These are phyloP conservation scores for Numida meleagris DNA, from an alignment of 2,113 vertebrate species.

Conservation along the genomic window DNA sequence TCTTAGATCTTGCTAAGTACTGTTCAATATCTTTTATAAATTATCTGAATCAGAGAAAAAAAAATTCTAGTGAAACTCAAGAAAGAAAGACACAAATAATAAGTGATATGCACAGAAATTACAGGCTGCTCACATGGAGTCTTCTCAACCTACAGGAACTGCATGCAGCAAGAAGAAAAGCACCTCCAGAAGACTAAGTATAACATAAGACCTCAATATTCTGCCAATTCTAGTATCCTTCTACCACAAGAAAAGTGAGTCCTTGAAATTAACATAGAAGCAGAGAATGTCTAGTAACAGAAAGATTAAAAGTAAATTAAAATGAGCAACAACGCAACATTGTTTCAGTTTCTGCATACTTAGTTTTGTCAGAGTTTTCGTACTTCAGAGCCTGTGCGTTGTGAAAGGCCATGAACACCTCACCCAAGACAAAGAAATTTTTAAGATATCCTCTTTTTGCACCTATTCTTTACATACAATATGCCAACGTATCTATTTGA, in stretches of 20 bases:
- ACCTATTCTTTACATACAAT: neutral
- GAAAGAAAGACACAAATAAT: neutral
- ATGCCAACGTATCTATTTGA: neutral
- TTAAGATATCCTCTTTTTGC: neutral
- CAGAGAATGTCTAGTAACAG: neutral
- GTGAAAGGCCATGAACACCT: neutral
- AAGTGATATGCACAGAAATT: neutral
- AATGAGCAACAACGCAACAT: neutral
- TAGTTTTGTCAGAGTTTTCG: neutral
- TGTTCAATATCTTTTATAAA: neutral
- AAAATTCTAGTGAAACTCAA: neutral
- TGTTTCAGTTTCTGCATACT: neutral
- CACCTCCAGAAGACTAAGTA: neutral
- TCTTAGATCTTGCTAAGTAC: neutral
- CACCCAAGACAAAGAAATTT: neutral
- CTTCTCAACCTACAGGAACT: neutral
- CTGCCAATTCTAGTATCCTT: neutral
- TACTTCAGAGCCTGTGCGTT: neutral
- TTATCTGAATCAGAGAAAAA: neutral
- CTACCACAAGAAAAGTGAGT: neutral
- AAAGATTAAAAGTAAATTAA: neutral
- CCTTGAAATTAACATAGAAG: neutral
- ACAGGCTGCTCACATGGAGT: neutral
- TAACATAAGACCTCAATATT: neutral
- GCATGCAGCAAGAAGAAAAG: neutral